These are phyloP conservation scores for Centrocercus urophasianus DNA, from an alignment of 2,113 vertebrate species.

Conservation along the genomic window DNA sequence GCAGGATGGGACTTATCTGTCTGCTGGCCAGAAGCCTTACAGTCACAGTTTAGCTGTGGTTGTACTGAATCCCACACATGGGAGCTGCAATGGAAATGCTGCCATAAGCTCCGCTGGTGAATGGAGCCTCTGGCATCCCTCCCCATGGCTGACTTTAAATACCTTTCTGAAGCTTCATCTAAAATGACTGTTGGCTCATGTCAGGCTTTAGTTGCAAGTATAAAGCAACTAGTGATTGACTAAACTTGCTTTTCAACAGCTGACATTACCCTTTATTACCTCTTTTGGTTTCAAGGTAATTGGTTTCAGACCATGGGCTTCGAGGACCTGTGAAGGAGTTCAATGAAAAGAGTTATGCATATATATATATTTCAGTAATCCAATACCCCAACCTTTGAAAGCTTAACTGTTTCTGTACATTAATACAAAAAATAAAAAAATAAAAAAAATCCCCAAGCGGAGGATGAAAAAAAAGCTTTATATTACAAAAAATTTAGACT, in stretches of 20 bases:
- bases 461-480: background rate
- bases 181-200: background rate
- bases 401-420: background rate
- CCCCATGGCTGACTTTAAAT: background rate
- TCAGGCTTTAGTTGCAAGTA: background rate
- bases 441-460: background rate
- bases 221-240: background rate
- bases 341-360: background rate
- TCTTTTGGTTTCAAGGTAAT: slow-evolving; percentile 95
- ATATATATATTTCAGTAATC: background rate
- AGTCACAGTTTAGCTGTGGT: background rate
- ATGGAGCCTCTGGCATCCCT: background rate
- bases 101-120: background rate
- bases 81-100: background rate
- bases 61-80: background rate
- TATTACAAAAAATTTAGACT: background rate
- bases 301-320: slow-evolving; percentile 95
- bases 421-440: background rate
- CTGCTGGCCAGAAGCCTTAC: background rate
- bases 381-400: background rate
- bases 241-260: background rate
- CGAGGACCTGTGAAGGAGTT: slow-evolving; percentile 85
- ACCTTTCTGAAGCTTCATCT: background rate
- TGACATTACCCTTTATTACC: slow-evolving; percentile 78
- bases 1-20: background rate